Base-by-base conservation (phyloP, 2,888 invertebrate genomes). In the Lithodes maja region DNA sequence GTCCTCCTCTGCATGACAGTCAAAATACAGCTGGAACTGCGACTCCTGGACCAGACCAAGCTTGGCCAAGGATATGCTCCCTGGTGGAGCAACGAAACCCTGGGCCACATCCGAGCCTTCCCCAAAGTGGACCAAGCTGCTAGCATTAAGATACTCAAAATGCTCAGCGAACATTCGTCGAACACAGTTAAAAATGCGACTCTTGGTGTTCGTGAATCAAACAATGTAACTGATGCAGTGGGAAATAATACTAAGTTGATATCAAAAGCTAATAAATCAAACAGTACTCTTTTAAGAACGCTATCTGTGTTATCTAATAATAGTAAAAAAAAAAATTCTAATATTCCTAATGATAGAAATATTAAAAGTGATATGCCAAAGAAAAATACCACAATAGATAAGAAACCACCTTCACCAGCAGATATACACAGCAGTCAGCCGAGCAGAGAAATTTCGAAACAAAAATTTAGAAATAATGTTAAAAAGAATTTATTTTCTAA, bases 1-100 rank as follows among this genome's bases (percentile, higher is more conserved):
- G 3, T 86, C 49, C 85, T 89, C 78, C 9, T 85, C n/a, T 89
- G 89, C 83, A 89, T 89, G 89, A 86, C 86, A n/a, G 7, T 89
- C 78, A 86, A 86, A 78, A 53, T 89, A 75, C 89, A 86, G 61
- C 83, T 89, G 17, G 89, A 89, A 50, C 77, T 89, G 54, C 80
- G 83, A 15, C 49, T 89, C 71, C 71, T 89, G 83, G 78, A 78
- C 52, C 12, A 82, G 9, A 33, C 83, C 9, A 54, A 12, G 0
- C 52, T 7, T 33, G 50, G 12, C 33, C 61, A 54, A n/a, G 33
- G 49, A 9, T 85, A 77, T 77, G 49, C 82, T 52, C 89, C 89
- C 15, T 89, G 89, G 89, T 85, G 89, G 85, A 17, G 61, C 50
- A 89, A 85, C 82, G 85, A 89, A 49, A 89, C 89, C 9, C 69